These are phyloP conservation scores for Solenopsis invicta DNA, from an alignment of 1,140 invertebrate species.

Conservation along the genomic window DNA sequence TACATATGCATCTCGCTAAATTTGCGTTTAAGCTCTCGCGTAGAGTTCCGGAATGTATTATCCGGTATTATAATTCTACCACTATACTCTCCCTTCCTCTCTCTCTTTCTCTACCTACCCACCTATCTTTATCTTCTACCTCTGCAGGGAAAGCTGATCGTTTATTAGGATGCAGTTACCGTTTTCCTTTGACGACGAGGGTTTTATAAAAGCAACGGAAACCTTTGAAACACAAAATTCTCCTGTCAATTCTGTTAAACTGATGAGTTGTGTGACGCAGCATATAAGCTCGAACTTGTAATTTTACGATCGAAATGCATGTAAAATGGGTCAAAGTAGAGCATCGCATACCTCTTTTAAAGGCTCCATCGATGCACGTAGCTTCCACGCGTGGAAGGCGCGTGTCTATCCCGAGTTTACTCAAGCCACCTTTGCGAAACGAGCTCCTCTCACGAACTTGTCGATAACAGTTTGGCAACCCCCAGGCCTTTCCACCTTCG, in stretches of 20 bases:
- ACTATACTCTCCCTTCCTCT: not conserved
- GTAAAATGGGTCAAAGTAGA: not conserved
- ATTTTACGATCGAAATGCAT: slow-evolving; percentile 7
- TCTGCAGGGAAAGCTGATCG: not conserved
- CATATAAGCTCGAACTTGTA: not conserved
- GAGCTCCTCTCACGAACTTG: slow-evolving; percentile 74
- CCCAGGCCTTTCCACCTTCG: slow-evolving; percentile 73
- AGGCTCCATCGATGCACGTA: not conserved
- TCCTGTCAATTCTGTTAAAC: not conserved
- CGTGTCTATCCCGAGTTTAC: not conserved
- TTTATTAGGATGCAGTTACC: slow-evolving; percentile 16
- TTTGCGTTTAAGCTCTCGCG: slow-evolving; percentile 45
- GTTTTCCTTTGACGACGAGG: slow-evolving; percentile 11
- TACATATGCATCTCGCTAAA: slow-evolving; percentile 34
- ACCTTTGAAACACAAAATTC: not conserved
- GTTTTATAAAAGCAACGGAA: not conserved
- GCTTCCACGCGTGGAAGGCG: not conserved
- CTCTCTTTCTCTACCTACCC: not conserved
- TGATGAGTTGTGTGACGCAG: not conserved
- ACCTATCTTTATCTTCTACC: not conserved
- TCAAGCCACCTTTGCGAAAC: slow-evolving; percentile 46
- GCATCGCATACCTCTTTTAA: too few relatives aligned
- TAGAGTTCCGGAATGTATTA: slow-evolving; percentile 20
- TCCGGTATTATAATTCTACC: slow-evolving; percentile 21
- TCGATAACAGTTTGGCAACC: slow-evolving; percentile 80